Evolutionary conservation across 37 sponge, comb jelly and placozoan genomes (phyloP).

Genomic region (Hexactinellida sp.): DNA sequence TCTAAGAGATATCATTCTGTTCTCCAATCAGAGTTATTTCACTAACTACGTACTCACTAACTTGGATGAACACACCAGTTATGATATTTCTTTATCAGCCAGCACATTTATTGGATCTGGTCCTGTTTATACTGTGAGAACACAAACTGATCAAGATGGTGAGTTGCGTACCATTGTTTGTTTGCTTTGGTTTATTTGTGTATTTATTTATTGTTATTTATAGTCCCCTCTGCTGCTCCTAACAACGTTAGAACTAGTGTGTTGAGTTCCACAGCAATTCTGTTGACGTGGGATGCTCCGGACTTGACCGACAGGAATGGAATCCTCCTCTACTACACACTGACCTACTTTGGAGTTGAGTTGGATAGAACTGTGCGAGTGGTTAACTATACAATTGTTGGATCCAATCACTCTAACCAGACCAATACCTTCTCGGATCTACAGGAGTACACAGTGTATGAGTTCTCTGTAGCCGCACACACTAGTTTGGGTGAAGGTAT

Average conservation of each 20-base stretch:
- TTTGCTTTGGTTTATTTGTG: no score
- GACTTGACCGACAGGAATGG: background rate
- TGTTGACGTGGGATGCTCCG: background rate
- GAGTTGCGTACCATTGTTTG: background rate
- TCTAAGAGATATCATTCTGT: background rate
- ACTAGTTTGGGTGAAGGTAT: background rate
- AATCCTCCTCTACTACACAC: slow-evolving; percentile 13
- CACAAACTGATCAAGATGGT: background rate
- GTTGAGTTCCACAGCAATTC: background rate
- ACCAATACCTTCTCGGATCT: background rate
- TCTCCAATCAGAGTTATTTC: background rate
- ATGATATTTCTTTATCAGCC: background rate
- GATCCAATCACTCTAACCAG: background rate
- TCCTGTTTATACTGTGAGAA: background rate
- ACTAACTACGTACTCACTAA: background rate
- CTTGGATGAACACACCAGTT: background rate
- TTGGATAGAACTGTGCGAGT: background rate
- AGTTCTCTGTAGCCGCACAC: background rate
- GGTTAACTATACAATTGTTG: background rate
- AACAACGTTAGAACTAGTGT: background rate
- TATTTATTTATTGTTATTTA: background rate
- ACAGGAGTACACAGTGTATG: slow-evolving; percentile 13
- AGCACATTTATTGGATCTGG: background rate
- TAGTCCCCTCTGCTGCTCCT: background rate
- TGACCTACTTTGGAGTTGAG: background rate